Percentiles rank a stretch among this genome's conserved stretches.
These are phyloP conservation scores for Pagetopsis macropterus DNA, from an alignment of 2,797 vertebrate species.

Conservation along the genomic window DNA sequence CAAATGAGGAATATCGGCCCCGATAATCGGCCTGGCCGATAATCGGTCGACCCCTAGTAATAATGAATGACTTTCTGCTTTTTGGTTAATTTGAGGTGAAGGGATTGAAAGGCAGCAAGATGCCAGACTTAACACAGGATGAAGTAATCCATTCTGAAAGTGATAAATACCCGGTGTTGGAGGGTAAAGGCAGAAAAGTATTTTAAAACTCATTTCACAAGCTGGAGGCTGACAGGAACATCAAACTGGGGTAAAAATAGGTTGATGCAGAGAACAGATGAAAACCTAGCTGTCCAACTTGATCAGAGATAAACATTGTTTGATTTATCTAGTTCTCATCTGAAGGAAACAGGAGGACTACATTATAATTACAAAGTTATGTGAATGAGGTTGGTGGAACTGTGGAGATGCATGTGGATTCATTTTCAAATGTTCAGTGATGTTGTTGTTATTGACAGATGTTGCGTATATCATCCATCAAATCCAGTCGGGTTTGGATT, in stretches of 20 bases:
- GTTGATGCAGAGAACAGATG: slow-evolving; percentile 15
- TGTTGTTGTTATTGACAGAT: background rate
- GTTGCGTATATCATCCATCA: background rate
- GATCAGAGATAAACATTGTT: slow-evolving; percentile 14
- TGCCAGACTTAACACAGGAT: slow-evolving; percentile 5
- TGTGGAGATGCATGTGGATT: background rate
- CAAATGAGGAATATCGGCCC: too few species aligned
- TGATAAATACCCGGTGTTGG: slow-evolving; percentile 7
- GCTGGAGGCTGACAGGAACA: slow-evolving; percentile 33
- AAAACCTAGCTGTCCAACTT: slow-evolving; percentile 2
- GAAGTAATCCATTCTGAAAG: slow-evolving; percentile 32
- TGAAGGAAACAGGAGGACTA: background rate
- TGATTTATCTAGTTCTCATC: background rate
- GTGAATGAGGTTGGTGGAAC: slow-evolving; percentile 5
- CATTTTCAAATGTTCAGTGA: background rate
- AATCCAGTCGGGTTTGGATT: background rate
- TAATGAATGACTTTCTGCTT: slow-evolving; percentile 18
- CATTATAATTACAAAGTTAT: background rate
- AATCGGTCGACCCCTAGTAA: too few species aligned
- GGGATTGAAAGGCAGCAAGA: slow-evolving; percentile 17
- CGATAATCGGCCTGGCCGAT: too few species aligned
- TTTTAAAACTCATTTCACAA: slow-evolving; percentile 36
- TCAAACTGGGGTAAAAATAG: slow-evolving; percentile 36
- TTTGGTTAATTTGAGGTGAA: slow-evolving; percentile 25
- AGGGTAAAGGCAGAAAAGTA: slow-evolving; percentile 34